Evolutionary conservation across 2,888 invertebrate species (phyloP), one percentile per base, ranked within the genome.

Genomic region (Drosophila kambysellisi): DNA sequence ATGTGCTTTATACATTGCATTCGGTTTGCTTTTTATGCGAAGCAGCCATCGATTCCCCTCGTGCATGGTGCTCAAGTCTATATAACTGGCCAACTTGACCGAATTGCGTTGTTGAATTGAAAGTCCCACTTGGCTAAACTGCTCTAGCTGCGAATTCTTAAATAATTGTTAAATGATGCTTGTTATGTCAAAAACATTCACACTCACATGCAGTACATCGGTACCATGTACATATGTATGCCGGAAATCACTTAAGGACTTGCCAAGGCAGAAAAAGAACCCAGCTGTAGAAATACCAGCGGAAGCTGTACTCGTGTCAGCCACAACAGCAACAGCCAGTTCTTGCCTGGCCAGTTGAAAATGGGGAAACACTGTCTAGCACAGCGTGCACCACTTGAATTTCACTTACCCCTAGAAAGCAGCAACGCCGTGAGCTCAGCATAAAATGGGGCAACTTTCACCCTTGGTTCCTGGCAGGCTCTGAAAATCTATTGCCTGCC

Each of bases 101-200:
- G 67, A 88, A 74, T 78, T 74, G 60, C 73, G 68, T 61, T 60
- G 65, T 71, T 59, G 85, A 84, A 74, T 77, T 76, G 72, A 72
- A 81, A 71, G 39, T 76, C 60, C 60, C 71, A 70, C 70, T 76
- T 76, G 72, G 64, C 53, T 66, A 61, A 70, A 64, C 70, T 75
- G 64, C 76, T 39, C 54, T 25, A 35, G 52, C 54, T 67, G 69
- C 73, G 85, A 73, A 76, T 84, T 89, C 85, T 78, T 82, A 85
- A 85, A 85, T 87, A 87, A 87, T 90, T 90, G 90, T 87, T 87
- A 86, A 87, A 87, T 89, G 89, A 83, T 82, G 90, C 87, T 87
- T 87, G 82, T 88, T 88, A 88, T 81, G 89, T 88, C 87, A 87
- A 81, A 81, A 90, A 72, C 89, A 85, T 78, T 81, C 76, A 58